Conservation (phyloP, 2,113 vertebrate genomes). For the Phycodurus eques region DNA sequence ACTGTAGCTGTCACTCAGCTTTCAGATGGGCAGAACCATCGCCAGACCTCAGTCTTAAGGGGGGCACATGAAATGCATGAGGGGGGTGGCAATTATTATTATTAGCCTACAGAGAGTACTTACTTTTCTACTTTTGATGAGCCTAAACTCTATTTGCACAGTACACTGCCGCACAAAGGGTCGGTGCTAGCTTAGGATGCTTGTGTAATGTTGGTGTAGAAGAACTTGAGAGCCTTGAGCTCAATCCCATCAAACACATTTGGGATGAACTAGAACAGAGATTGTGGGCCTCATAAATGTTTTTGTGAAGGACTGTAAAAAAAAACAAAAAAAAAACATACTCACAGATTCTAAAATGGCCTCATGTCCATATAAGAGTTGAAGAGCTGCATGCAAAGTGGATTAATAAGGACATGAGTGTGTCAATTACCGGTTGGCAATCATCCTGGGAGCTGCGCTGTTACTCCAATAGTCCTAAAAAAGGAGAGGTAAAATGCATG, state of each 20-base stretch:
- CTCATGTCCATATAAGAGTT: not conserved
- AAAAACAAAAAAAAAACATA: not conserved
- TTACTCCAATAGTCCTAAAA: constrained; percentile 36
- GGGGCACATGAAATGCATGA: no score
- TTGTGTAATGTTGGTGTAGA: not conserved
- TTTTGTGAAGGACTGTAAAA: not conserved
- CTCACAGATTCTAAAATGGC: not conserved
- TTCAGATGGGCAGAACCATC: no score
- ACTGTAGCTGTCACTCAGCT: no score
- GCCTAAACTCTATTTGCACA: no score
- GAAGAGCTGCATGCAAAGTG: not conserved
- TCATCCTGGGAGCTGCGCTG: not conserved
- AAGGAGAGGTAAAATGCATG: constrained; percentile 22
- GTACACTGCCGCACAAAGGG: no score
- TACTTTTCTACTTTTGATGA: no score
- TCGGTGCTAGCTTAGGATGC: no score
- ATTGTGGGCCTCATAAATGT: not conserved
- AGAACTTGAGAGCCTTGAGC: not conserved
- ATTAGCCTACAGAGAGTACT: no score
- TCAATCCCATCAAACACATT: not conserved
- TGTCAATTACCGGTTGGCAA: constrained; percentile 48
- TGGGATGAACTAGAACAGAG: not conserved
- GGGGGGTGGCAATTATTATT: no score
- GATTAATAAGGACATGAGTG: constrained; percentile 24
- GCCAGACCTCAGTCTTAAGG: no score